These are phyloP conservation scores for Ganaspis sp. DNA, from an alignment of 1,140 invertebrate genomes.

Conservation along the genomic window DNA sequence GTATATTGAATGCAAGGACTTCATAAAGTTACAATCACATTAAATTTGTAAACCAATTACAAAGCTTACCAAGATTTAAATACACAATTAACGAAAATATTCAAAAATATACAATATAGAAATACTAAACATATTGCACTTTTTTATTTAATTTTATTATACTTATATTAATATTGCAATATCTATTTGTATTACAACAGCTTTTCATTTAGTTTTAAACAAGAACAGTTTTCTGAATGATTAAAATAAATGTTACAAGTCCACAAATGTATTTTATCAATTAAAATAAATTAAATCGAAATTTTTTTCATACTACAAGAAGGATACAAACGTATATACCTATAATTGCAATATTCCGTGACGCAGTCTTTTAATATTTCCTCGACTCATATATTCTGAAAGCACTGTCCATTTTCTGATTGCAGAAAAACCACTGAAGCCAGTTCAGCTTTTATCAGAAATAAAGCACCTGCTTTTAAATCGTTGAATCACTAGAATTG, in stretches of 20 bases:
- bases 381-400: conserved; percentile 20
- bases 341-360: background rate
- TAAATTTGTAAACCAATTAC: background rate
- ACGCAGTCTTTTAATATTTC: conserved; percentile 27
- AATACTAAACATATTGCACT: too few species aligned
- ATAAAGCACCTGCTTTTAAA: conserved; percentile 19
- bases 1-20: conserved; percentile 9
- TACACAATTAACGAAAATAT: too few species aligned
- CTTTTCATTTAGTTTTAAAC: too few species aligned
- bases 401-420: conserved; percentile 25
- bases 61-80: too few species aligned
- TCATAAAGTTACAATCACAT: conserved; percentile 3
- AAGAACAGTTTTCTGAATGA: too few species aligned
- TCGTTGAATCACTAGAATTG: background rate
- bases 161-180: too few species aligned
- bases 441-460: conserved; percentile 22
- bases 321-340: background rate
- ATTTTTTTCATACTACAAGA: background rate
- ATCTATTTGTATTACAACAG: too few species aligned
- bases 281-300: too few species aligned
- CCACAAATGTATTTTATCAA: too few species aligned
- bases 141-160: too few species aligned
- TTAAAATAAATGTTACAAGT: too few species aligned
- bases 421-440: conserved; percentile 23
- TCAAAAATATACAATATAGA: too few species aligned